Conservation (phyloP, 2,113 vertebrate species). For the Petrocephalus zakoni region DNA sequence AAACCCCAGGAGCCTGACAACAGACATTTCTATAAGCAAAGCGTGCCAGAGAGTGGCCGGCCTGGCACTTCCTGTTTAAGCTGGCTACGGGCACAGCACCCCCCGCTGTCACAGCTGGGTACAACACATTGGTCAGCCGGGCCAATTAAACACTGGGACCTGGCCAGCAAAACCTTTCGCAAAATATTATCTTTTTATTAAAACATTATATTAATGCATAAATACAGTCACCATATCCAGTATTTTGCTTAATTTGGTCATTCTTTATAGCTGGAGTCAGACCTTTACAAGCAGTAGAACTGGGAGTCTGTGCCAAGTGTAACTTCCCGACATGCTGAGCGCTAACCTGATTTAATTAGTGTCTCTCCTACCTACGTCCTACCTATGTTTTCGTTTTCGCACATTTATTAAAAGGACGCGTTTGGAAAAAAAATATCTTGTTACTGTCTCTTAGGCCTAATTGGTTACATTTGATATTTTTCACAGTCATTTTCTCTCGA, state of each 20-base stretch:
- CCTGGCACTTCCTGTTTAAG: not conserved
- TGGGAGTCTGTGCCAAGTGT: not conserved
- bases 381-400: not conserved
- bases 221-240: not conserved
- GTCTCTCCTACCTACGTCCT: not conserved
- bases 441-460: no score
- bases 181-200: not conserved
- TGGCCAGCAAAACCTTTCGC: not conserved
- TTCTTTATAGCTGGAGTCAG: not conserved
- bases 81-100: not conserved
- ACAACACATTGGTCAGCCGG: not conserved
- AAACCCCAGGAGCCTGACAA: not conserved
- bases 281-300: not conserved
- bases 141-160: not conserved
- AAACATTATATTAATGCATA: not conserved
- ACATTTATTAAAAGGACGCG: not conserved
- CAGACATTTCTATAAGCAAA: not conserved
- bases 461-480: not conserved
- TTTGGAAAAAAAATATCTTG: no score
- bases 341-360: not conserved
- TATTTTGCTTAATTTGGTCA: not conserved
- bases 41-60: not conserved
- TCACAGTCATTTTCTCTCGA: not conserved
- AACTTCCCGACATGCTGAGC: not conserved
- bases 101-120: not conserved